Percentiles rank a stretch among this genome's conserved stretches.
phyloP scores from a whole-genome alignment of 1,140 invertebrate genomes.

The Belonocnema kinseyi region DNA sequence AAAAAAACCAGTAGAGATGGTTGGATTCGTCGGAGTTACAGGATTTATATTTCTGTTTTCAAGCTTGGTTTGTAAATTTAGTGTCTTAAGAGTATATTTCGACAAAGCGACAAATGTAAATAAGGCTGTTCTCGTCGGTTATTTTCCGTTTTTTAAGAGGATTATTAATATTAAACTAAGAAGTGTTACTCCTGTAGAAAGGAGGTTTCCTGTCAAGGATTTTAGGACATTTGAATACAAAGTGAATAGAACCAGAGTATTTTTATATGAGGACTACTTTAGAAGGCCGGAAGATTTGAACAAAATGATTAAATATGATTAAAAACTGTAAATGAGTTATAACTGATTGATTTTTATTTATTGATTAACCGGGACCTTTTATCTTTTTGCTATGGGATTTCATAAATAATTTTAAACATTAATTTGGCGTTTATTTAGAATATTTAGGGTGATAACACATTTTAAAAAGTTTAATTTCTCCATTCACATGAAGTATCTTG shows the following conservation, averaged over 20 bases:
- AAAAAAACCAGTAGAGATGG: background rate
- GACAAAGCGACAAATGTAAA: background rate
- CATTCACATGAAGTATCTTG: too few relatives aligned
- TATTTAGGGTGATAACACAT: too few relatives aligned
- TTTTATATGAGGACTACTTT: constrained; percentile 38
- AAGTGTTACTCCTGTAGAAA: background rate
- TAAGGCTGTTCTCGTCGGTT: constrained; percentile 36
- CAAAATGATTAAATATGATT: constrained; percentile 33
- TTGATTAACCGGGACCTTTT: too few relatives aligned
- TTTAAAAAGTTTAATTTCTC: too few relatives aligned
- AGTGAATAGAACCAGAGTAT: constrained; percentile 33
- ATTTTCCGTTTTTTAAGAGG: constrained; percentile 32
- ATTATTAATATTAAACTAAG: constrained; percentile 33
- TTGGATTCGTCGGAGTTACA: too few relatives aligned
- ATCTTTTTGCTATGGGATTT: too few relatives aligned
- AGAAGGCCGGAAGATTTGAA: constrained; percentile 32
- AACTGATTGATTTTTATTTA: background rate
- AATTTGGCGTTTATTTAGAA: too few relatives aligned
- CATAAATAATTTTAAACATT: too few relatives aligned
- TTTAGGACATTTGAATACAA: constrained; percentile 9
- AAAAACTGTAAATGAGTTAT: background rate
- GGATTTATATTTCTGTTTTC: background rate
- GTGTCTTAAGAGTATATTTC: constrained; percentile 42
- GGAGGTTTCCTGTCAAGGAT: constrained; percentile 14
- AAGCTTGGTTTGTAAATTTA: background rate